Conservation (phyloP, 1,140 invertebrate genomes). For the Leptinotarsa lineolata region DNA sequence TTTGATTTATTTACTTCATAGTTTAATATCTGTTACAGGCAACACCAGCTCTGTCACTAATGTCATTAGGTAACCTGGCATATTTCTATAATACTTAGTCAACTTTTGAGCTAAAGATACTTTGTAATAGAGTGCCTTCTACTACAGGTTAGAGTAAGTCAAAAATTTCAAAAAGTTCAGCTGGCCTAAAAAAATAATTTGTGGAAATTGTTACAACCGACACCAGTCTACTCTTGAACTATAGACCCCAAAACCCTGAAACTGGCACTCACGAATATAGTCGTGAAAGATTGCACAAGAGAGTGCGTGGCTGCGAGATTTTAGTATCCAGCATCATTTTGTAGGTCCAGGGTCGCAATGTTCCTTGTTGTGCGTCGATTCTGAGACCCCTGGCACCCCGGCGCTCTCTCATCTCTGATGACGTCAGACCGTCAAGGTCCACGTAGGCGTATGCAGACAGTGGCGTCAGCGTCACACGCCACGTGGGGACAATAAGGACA, state of each 20-base stretch:
- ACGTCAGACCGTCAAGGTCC: constrained; percentile 45
- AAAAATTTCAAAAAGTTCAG: too few relatives aligned
- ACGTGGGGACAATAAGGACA: neutral
- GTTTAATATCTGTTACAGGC: too few relatives aligned
- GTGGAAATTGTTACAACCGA: too few relatives aligned
- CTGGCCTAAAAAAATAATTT: too few relatives aligned
- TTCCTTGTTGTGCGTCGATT: constrained; percentile 36
- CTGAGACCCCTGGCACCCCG: constrained; percentile 37
- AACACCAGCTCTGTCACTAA: too few relatives aligned
- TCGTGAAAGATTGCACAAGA: neutral
- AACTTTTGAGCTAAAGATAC: too few relatives aligned
- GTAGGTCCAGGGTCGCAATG: constrained; percentile 31
- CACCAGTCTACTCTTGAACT: constrained; percentile 7
- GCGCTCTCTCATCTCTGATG: constrained; percentile 41
- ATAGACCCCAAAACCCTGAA: neutral
- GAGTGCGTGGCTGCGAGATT: constrained; percentile 48
- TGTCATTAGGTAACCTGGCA: too few relatives aligned
- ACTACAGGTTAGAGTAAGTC: too few relatives aligned
- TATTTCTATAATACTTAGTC: too few relatives aligned
- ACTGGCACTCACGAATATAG: neutral
- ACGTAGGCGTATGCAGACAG: constrained; percentile 28
- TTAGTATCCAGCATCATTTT: constrained; percentile 18
- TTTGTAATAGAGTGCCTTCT: too few relatives aligned
- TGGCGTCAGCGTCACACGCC: neutral
- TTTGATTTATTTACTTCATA: too few relatives aligned